A percentile compares a stretch with the other conserved stretches of the same genome.
phyloP scores from a whole-genome alignment of 2,888 invertebrate species.

The Campaea margaritaria region DNA sequence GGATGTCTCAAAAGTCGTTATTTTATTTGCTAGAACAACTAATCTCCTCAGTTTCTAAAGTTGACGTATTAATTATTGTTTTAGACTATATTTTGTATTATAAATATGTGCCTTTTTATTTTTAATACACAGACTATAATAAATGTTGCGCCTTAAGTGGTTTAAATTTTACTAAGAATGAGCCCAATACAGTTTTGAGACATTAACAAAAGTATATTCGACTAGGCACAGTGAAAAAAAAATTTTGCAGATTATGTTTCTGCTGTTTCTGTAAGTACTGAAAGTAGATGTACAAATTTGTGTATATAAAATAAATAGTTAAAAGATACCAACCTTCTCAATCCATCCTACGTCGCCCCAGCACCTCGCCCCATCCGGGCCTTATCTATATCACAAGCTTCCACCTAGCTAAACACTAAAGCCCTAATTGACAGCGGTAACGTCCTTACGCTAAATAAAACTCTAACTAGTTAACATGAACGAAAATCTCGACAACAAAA shows the following conservation, averaged over 20 bases:
- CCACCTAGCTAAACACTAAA: slow-evolving; percentile 82
- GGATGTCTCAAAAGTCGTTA: slow-evolving; percentile 25
- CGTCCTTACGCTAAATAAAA: slow-evolving; percentile 79
- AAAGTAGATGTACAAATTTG: too few relatives aligned
- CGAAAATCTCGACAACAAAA: slow-evolving; percentile 73
- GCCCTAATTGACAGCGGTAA: slow-evolving; percentile 79
- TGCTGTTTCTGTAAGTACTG: too few relatives aligned
- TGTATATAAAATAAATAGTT: too few relatives aligned
- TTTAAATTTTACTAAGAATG: too few relatives aligned
- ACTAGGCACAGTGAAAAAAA: too few relatives aligned
- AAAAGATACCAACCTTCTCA: slow-evolving; percentile 35
- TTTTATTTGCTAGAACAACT: slow-evolving; percentile 15
- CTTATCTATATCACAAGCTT: slow-evolving; percentile 83
- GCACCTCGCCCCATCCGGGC: slow-evolving; percentile 58
- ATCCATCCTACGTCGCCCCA: slow-evolving; percentile 48
- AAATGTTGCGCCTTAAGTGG: too few relatives aligned
- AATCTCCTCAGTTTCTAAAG: slow-evolving; percentile 3
- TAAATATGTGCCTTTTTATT: background rate
- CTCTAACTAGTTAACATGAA: slow-evolving; percentile 82
- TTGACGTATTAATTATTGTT: background rate
- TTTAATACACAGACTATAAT: too few relatives aligned
- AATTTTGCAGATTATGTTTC: too few relatives aligned
- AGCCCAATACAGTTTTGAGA: too few relatives aligned
- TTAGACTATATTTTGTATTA: background rate
- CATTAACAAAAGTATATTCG: too few relatives aligned